Evolutionary conservation across 1,140 invertebrate species (phyloP), one percentile per base, ranked within the genome.

Genomic region (Drosophila sp.): DNA sequence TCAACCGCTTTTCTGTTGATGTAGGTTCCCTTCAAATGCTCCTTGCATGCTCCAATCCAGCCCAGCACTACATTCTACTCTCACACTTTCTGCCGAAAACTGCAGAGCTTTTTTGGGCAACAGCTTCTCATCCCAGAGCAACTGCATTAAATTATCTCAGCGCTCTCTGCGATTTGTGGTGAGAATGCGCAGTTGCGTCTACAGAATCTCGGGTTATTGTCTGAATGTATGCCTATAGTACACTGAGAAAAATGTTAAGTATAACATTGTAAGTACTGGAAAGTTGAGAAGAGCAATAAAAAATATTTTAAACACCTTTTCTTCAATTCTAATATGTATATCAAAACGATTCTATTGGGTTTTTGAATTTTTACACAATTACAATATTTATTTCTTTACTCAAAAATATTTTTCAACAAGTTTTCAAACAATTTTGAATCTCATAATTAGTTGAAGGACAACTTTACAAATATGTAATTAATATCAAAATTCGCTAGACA

Each of bases 51-150:
- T 36, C 25, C 27, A 29, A 8, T 11, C 41, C 38, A 53, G 51
- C 32, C 80, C 75, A 32, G 40, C 58, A 62, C 36, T 38, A 36
- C n/a, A 48, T 9, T 45, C 43, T 0, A 25, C 36, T 36, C 48
- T 51, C 27, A 8, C 14, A 34, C 50, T 29, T 21, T 36, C 14
- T 7, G 6, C 27, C 40, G 48, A 43, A n/a, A 41, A 29, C 9
- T 5, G 45, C 27, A 18, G 38, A 86, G 81, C 81, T 86, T 86
- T 86, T 82, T 6, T 21, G 46, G 11, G 11, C 11, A 34, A 8
- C 41, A 66, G 45, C 62, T 34, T 59, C 59, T 36, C 13, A 36
- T 25, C 43, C 18, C 7, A 18, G 16, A 57, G 38, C 25, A 40
- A 34, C 41, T 7, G 5, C 43, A n/a, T 56, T 1, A 46, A 65